A percentile compares a stretch with the other conserved stretches of the same genome.
These are phyloP conservation scores for Drosophila dunni DNA, from an alignment of 1,140 invertebrate species.

Conservation along the genomic window DNA sequence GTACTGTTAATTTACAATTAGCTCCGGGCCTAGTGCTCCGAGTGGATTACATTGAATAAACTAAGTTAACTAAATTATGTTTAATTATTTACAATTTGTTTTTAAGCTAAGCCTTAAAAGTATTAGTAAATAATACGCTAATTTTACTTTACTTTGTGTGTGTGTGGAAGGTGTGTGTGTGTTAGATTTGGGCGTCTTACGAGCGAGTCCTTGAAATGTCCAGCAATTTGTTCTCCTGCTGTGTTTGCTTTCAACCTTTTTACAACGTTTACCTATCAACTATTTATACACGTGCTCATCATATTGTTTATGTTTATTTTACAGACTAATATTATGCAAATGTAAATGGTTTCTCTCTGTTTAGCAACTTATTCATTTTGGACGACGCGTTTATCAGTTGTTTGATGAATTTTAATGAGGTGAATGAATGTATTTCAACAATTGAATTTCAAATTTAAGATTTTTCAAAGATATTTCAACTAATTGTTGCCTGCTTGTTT, in stretches of 20 bases:
- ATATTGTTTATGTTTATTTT: constrained; percentile 35
- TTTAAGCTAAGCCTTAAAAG: constrained; percentile 35
- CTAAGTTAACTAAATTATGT: constrained; percentile 36
- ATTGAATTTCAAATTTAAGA: constrained; percentile 35
- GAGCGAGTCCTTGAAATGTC: constrained; percentile 65
- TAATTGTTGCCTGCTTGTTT: constrained; percentile 20
- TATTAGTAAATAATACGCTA: constrained; percentile 46
- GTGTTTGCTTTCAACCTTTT: constrained; percentile 59
- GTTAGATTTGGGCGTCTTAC: constrained; percentile 56
- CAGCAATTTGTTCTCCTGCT: constrained; percentile 58
- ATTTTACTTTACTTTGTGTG: constrained; percentile 21
- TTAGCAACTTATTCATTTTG: constrained; percentile 68
- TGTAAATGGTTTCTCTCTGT: constrained; percentile 44
- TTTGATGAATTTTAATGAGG: constrained; percentile 28
- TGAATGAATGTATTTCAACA: constrained; percentile 9
- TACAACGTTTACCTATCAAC: constrained; percentile 54
- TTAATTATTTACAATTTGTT: constrained; percentile 40
- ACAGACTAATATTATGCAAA: constrained; percentile 62
- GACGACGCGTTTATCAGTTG: constrained; percentile 62
- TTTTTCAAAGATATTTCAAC: constrained; percentile 23
- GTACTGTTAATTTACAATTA: constrained; percentile 50
- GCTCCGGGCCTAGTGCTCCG: constrained; percentile 34
- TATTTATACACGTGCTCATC: constrained; percentile 68
- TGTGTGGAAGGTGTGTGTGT: constrained; percentile 6
- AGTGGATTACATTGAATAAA: constrained; percentile 40